Conservation (phyloP, 2,888 invertebrate species). For the Gortyna flavago region DNA sequence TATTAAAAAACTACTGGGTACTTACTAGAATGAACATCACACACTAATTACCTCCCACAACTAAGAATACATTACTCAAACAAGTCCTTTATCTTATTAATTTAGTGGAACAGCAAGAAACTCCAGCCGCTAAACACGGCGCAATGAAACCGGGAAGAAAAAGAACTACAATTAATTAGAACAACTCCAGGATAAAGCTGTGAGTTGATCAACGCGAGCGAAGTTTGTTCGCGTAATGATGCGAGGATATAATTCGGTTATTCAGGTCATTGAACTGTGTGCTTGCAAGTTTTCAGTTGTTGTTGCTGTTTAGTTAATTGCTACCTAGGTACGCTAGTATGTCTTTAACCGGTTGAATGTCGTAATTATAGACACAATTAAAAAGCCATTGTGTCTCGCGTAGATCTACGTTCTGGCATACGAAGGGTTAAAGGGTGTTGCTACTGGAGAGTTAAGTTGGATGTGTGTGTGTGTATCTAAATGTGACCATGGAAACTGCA, state of each 20-base stretch:
- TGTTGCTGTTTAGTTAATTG: background rate
- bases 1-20: background rate
- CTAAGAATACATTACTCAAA: slow-evolving; percentile 28
- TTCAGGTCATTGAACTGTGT: slow-evolving; percentile 22
- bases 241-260: slow-evolving; percentile 16
- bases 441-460: background rate
- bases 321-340: background rate
- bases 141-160: slow-evolving; percentile 44
- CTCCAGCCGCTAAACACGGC: slow-evolving; percentile 22
- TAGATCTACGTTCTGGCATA: too few relatives aligned
- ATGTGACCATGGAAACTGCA: too few relatives aligned
- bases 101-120: slow-evolving; percentile 29
- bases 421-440: too few relatives aligned
- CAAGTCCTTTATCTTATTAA: slow-evolving; percentile 38
- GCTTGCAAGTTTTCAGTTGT: slow-evolving; percentile 11
- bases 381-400: too few relatives aligned
- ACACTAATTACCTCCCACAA: slow-evolving; percentile 3
- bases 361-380: too few relatives aligned
- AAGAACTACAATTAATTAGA: slow-evolving; percentile 56
- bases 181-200: slow-evolving; percentile 17
- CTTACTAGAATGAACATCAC: too few relatives aligned
- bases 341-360: too few relatives aligned
- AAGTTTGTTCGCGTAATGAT: slow-evolving; percentile 17
- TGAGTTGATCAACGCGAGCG: slow-evolving; percentile 29
- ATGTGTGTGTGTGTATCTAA: background rate